Evolutionary conservation across 2,113 vertebrate species (phyloP), one percentile per base, ranked within the genome.

Genomic region (Reinhardtius hippoglossoides): DNA sequence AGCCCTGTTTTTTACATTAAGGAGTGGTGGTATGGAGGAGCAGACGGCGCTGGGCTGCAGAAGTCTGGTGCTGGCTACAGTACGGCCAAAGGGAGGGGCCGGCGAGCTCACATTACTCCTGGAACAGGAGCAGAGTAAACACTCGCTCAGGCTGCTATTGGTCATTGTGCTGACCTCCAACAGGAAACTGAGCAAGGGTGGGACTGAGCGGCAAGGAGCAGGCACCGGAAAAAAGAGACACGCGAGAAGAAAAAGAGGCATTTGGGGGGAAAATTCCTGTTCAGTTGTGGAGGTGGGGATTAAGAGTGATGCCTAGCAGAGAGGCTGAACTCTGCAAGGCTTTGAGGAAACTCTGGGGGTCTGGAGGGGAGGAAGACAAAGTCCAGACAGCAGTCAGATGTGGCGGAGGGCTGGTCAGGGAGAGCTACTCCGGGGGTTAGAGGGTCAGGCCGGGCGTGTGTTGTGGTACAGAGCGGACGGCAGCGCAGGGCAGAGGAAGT

Each of bases 151-250:
- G 37, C 85, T 71, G 64, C 84, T 46, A 89, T 90, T 93, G 93
- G 92, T 85, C 91, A 93, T 83, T 85, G 88, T 84, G 82, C 82
- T 88, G 88, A 92, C 85, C 92, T 92, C 65, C 84, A 67, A 93
- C 90, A 93, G 94, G 92, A 94, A 94, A 91, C 86, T 56, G 78
- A 83, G 82, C 69, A 81, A 82, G 91, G 93, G 92, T 91, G 92
- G 92, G 83, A 88, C 85, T 18, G 59, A 89, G 88, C 67, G 72
- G 81, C 81, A 83, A 91, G 88, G 86, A 92, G 87, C 82, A n/a
- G 54, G 84, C 89, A 83, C 78, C 83, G 81, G 90, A 84, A 89
- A 80, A 81, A 71, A 61, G 64, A 63, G 6, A 71, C 21, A 83
- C 72, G 76, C 57, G 31, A 13, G 79, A 71, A 73, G 57, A 0